These are phyloP conservation scores for Polydrusus tereticollis DNA, from an alignment of 2,888 invertebrate genomes.

Conservation along the genomic window DNA sequence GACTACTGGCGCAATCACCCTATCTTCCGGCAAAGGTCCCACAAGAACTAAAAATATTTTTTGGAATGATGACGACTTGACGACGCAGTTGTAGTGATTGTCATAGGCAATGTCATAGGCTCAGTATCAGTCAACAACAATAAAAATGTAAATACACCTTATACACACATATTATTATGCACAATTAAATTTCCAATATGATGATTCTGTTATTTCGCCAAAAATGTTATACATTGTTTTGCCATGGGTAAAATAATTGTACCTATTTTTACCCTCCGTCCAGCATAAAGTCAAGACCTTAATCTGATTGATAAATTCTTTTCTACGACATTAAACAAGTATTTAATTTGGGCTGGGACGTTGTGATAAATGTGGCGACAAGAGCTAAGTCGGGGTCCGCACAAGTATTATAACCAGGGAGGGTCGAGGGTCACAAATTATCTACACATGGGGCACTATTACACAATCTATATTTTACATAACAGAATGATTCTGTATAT, in stretches of 20 bases:
- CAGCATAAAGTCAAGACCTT: slow-evolving; percentile 46
- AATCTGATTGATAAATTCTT: slow-evolving; percentile 56
- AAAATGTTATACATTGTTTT: neutral
- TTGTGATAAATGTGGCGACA: slow-evolving; percentile 54
- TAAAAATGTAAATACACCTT: too few relatives aligned
- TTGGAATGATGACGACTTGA: too few relatives aligned
- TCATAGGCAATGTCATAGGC: too few relatives aligned
- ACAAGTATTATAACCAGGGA: slow-evolving; percentile 32
- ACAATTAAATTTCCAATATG: too few relatives aligned
- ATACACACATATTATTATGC: too few relatives aligned
- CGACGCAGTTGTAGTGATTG: too few relatives aligned
- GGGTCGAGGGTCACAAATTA: slow-evolving; percentile 40
- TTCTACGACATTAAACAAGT: slow-evolving; percentile 59
- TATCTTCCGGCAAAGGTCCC: too few relatives aligned
- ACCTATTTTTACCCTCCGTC: slow-evolving; percentile 4
- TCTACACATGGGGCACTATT: slow-evolving; percentile 25
- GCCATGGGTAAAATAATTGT: neutral
- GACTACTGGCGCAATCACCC: too few relatives aligned
- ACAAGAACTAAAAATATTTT: too few relatives aligned
- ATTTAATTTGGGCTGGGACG: slow-evolving; percentile 55
- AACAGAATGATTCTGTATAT: neutral
- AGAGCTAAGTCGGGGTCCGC: slow-evolving; percentile 28
- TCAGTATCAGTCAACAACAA: too few relatives aligned
- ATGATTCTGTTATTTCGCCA: neutral
- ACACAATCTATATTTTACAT: neutral